phyloP scores from a whole-genome alignment of 2,888 invertebrate genomes.

The Apocheima hispidaria region DNA sequence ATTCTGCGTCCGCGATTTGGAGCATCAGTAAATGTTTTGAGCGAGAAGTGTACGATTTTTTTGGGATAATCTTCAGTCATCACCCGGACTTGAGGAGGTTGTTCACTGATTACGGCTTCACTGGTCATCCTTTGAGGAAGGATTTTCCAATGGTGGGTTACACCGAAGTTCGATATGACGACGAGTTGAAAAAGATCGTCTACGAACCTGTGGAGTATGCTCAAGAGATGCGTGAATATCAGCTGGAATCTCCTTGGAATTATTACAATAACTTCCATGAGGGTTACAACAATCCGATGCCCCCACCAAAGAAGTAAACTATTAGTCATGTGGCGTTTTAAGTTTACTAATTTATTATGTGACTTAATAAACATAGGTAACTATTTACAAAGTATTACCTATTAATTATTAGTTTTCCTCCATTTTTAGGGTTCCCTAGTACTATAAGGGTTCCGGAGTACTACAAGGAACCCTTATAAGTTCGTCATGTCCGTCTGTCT shows the following conservation, averaged over 20 bases:
- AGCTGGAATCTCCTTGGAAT: conserved; percentile 74
- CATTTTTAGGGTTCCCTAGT: no score
- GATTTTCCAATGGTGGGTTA: conserved; percentile 78
- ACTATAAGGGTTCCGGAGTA: no score
- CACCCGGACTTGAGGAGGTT: conserved; percentile 78
- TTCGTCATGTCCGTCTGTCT: no score
- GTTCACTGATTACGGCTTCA: conserved; percentile 78
- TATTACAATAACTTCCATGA: conserved; percentile 72
- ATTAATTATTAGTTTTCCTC: no score
- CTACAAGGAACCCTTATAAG: no score
- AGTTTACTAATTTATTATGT: conserved; percentile 2
- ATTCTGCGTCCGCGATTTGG: conserved; percentile 68
- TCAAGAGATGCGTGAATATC: conserved; percentile 67
- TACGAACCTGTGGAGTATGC: conserved; percentile 77
- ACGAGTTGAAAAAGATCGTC: conserved; percentile 75
- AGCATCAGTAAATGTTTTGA: conserved; percentile 62
- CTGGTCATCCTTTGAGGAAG: conserved; percentile 77
- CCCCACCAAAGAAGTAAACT: conserved; percentile 41
- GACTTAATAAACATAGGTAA: conserved; percentile 1
- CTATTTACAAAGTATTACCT: neutral
- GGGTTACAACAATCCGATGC: conserved; percentile 59
- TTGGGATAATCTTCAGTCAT: conserved; percentile 72
- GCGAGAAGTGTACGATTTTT: conserved; percentile 79
- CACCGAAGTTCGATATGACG: conserved; percentile 77
- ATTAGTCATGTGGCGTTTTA: neutral